Conservation (phyloP, 2,113 vertebrate species). For the Burhinus oedicnemus region DNA sequence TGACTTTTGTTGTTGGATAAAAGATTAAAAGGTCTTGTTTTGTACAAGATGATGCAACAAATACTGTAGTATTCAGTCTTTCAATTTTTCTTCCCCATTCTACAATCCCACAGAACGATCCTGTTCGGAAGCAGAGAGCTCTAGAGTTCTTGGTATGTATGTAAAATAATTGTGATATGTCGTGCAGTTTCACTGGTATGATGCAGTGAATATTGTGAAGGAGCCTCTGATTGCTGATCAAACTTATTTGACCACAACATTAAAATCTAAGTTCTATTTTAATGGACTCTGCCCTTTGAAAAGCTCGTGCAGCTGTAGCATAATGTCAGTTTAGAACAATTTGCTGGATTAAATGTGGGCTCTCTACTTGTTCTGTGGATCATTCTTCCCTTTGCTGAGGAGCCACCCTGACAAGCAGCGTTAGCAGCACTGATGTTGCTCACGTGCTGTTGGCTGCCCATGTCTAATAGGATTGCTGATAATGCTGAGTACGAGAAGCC, state of each 20-base stretch:
- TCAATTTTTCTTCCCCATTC: neutral
- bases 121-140: conserved; percentile 55
- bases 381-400: neutral
- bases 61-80: neutral
- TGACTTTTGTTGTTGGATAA: neutral
- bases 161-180: neutral
- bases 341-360: neutral
- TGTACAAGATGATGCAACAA: neutral
- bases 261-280: neutral
- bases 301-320: neutral
- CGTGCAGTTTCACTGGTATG: neutral
- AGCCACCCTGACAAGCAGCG: neutral
- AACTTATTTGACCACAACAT: neutral
- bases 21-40: neutral
- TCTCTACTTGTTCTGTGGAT: neutral
- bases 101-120: conserved; percentile 34
- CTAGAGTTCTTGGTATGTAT: conserved; percentile 62
- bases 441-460: neutral
- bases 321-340: neutral
- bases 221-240: neutral
- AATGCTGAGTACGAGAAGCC: neutral
- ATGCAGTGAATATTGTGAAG: neutral
- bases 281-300: neutral
- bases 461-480: neutral
- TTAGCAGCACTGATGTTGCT: neutral